These are phyloP conservation scores for Scartelaos histophorus DNA, from an alignment of 2,113 vertebrate species.

Conservation along the genomic window DNA sequence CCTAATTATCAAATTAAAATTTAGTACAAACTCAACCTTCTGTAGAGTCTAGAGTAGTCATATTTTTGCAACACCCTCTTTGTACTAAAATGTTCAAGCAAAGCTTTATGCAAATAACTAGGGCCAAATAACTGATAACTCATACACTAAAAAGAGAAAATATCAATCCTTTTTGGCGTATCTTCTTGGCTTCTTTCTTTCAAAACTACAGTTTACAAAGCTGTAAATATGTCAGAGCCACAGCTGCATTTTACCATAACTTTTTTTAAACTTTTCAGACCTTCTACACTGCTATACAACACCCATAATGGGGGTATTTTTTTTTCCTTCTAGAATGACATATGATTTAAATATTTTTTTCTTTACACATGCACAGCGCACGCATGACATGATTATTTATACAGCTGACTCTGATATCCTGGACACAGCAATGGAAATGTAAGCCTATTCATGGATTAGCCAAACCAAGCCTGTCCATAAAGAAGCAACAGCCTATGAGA, in stretches of 20 bases:
- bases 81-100: too few species aligned
- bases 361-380: background rate
- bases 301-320: background rate
- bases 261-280: background rate
- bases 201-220: too few species aligned
- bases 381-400: background rate
- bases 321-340: background rate
- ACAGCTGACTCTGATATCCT: background rate
- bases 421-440: background rate
- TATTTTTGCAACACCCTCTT: too few species aligned
- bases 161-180: too few species aligned
- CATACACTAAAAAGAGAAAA: too few species aligned
- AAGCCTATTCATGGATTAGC: background rate
- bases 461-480: background rate
- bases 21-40: too few species aligned
- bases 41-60: too few species aligned
- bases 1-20: too few species aligned
- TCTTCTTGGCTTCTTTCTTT: too few species aligned
- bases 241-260: background rate
- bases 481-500: background rate
- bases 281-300: background rate
- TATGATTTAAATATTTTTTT: background rate
- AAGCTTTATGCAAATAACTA: too few species aligned
- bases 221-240: too few species aligned
- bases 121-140: too few species aligned